Conservation (phyloP, 2,113 vertebrate species). For the Gracilinanus agilis region DNA sequence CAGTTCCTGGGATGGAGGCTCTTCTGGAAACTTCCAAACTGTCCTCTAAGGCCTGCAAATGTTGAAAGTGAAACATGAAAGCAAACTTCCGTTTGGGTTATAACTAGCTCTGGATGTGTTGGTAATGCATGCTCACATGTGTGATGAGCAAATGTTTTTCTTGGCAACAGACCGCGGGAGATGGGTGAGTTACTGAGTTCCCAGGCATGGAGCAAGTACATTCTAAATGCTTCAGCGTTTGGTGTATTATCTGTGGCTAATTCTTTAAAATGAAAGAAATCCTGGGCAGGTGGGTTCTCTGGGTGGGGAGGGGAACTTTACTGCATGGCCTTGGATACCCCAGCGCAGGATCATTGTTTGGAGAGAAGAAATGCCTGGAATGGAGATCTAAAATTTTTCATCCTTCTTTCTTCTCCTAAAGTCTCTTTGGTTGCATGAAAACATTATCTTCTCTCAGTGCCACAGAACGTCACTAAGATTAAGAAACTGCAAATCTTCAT, state of each 20-base stretch:
- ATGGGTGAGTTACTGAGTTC: slow-evolving; percentile 59
- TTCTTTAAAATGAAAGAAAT: slow-evolving; percentile 56
- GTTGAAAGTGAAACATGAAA: slow-evolving; percentile 45
- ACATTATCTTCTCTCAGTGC: neutral
- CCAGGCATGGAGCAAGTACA: slow-evolving; percentile 47
- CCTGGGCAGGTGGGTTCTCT: slow-evolving; percentile 34
- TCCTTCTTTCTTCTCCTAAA: neutral
- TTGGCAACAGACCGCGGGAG: slow-evolving; percentile 59
- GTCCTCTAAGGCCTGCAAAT: slow-evolving; percentile 1
- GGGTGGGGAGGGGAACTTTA: slow-evolving; percentile 60
- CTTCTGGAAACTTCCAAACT: slow-evolving; percentile 18
- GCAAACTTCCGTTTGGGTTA: slow-evolving; percentile 55
- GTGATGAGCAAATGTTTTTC: slow-evolving; percentile 58
- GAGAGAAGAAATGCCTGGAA: neutral
- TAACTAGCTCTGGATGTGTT: slow-evolving; percentile 49
- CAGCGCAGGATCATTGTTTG: neutral
- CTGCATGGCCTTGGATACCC: neutral
- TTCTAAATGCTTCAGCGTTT: slow-evolving; percentile 38
- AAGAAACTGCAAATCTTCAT: neutral
- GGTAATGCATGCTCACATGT: slow-evolving; percentile 59
- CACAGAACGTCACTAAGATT: neutral
- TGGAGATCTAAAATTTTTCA: neutral
- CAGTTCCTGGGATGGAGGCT: neutral
- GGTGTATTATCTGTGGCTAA: slow-evolving; percentile 52
- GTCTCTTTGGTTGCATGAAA: neutral